These are phyloP conservation scores for Drosophila quinaria DNA, from an alignment of 2,888 invertebrate genomes.

Conservation along the genomic window DNA sequence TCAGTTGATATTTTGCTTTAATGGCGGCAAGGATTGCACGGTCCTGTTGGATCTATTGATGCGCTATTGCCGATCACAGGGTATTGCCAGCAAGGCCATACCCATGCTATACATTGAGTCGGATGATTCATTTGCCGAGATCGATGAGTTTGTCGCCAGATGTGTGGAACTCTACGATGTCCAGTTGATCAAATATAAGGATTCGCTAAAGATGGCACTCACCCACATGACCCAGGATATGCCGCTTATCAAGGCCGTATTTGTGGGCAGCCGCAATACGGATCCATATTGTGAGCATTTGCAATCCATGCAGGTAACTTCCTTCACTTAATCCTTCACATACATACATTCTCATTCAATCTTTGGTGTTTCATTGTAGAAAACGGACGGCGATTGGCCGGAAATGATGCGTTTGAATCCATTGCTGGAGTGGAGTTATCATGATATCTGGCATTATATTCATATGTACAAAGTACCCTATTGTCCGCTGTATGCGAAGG, in stretches of 20 bases:
- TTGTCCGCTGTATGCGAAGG: conserved; percentile 95
- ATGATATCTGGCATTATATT: conserved; percentile 96
- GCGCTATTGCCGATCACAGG: conserved; percentile 79
- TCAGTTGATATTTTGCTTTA: conserved; percentile 96
- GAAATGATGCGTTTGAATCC: conserved; percentile 95
- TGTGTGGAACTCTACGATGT: conserved; percentile 91
- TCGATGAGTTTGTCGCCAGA: conserved; percentile 92
- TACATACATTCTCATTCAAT: neutral
- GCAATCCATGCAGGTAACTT: conserved; percentile 89
- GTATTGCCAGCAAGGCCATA: conserved; percentile 87
- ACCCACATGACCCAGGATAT: conserved; percentile 87
- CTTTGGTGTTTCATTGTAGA: conserved; percentile 84
- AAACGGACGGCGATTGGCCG: conserved; percentile 97
- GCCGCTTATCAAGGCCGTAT: conserved; percentile 90
- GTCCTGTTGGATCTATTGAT: conserved; percentile 91
- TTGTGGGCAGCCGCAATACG: conserved; percentile 96
- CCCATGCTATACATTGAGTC: conserved; percentile 92
- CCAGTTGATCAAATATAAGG: conserved; percentile 89
- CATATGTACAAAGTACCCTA: conserved; percentile 93
- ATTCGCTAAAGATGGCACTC: conserved; percentile 91
- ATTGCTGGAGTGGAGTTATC: conserved; percentile 96
- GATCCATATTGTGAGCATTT: conserved; percentile 93
- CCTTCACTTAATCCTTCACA: neutral
- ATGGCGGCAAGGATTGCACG: conserved; percentile 99
- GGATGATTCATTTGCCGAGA: conserved; percentile 93